Base-by-base conservation (phyloP, 1,140 invertebrate genomes). In the Mylabris phalerata region DNA sequence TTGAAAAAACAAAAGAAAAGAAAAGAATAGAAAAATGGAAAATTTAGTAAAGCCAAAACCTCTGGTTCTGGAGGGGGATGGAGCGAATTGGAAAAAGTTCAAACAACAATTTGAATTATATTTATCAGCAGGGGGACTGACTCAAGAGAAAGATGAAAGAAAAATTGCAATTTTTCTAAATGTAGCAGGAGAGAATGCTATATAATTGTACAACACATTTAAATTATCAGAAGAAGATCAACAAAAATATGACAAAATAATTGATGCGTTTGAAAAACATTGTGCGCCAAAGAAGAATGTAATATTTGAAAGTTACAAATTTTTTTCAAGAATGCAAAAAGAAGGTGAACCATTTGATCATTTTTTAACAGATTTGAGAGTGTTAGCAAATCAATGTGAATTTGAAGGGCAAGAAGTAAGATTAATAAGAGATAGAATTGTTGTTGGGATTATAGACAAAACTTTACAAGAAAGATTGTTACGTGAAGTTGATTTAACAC, bases 91-190 rank as follows among this genome's bases (percentile, higher is more conserved):
- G 63, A 57, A 55, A 25, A 67, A 59, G 48, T 70, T 63, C 51
- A 54, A 49, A 24, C 60, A 66, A 43, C 40, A 58, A 9, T 71
- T 71, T 32, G 49, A 70, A 7, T 47, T 70, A 19, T 72, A 64
- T 39, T 9, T 70, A 24, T 55, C 54, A 24, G 67, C 66, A 10
- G 54, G 65, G 3, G 63, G 63, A 9, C 43, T 64, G 4, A 59
- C 64, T 24, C 38, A 50, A 6, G 63, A 63, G 50, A 7, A 59
- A 2, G 54, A 63, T 13, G 68, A 67, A 59, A 45, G 57, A n/a
- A 63, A 70, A 60, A 50, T 68, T 9, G 69, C 66, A 9, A 61
- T 72, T 13, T 48, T 69, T 9, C 46, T 72, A 9, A 67, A 71
- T 58, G 41, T 67, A 7, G 60, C 64, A 7, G 69, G 67, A 32